Percentiles rank a stretch among this genome's conserved stretches.
phyloP scores from a whole-genome alignment of 2,113 vertebrate genomes.

The Cyprinus carpio region DNA sequence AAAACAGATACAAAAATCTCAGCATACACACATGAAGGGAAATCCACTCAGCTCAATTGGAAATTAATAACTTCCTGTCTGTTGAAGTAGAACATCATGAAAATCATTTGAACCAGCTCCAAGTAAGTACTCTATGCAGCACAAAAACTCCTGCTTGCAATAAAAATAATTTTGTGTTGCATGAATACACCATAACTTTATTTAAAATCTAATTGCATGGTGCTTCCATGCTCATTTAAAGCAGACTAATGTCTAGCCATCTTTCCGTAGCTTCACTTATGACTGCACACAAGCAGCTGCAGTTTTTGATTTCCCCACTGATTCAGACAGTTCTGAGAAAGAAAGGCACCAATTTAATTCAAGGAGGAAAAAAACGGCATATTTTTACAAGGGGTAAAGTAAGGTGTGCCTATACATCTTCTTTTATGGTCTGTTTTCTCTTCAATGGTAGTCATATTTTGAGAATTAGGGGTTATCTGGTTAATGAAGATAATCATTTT shows the following conservation, averaged over 20 bases:
- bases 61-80: not conserved
- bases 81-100: not conserved
- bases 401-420: not conserved
- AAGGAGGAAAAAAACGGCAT: not conserved
- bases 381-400: not conserved
- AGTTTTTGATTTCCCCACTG: slow-evolving; percentile 13
- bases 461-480: not conserved
- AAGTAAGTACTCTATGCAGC: not conserved
- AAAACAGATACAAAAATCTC: not conserved
- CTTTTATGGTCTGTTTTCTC: not conserved
- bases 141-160: not conserved
- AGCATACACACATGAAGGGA: not conserved
- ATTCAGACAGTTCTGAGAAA: not conserved
- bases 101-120: not conserved
- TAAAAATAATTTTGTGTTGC: not conserved
- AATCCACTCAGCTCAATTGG: not conserved
- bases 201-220: slow-evolving; percentile 2
- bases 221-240: not conserved
- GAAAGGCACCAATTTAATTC: slow-evolving; percentile 23
- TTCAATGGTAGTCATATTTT: not conserved
- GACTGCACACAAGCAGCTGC: slow-evolving; percentile 21
- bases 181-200: not conserved
- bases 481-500: too few relatives aligned
- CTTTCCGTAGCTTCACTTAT: not conserved
- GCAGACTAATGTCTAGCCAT: slow-evolving; percentile 1